Conservation (phyloP, 2,113 vertebrate species). For the Mixornis gularis region DNA sequence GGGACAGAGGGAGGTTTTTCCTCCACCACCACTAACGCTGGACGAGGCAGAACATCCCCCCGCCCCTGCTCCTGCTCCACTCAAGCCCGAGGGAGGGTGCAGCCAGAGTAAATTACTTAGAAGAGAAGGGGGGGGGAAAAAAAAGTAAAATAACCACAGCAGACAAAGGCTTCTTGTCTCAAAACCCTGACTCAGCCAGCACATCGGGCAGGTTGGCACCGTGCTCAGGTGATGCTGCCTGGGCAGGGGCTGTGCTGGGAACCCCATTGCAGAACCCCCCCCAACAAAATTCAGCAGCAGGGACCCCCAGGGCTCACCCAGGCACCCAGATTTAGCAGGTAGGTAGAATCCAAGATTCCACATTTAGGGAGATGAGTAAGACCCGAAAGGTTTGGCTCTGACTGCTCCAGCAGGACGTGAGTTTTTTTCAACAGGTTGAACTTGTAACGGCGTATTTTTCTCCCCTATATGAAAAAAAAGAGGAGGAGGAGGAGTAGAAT, state of each 20-base stretch:
- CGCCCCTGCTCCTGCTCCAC: neutral
- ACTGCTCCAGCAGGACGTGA: fast-evolving
- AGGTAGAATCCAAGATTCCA: neutral
- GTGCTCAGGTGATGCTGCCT: fast-evolving
- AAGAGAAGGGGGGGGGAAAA: neutral
- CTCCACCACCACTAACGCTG: neutral
- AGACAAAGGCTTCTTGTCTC: conserved; percentile 21
- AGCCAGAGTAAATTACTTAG: neutral
- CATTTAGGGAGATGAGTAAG: neutral
- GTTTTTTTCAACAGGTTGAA: conserved; percentile 13
- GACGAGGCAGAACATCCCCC: neutral
- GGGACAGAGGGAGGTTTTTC: conserved; percentile 69
- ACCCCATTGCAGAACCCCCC: neutral
- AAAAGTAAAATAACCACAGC: neutral
- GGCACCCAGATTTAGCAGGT: neutral
- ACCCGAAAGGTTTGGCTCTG: fast-evolving
- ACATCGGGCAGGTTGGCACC: neutral
- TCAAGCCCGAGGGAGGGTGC: fast-evolving
- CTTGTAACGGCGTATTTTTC: neutral
- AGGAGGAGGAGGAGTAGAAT: neutral
- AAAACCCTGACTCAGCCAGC: neutral
- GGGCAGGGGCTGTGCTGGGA: neutral
- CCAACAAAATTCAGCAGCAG: neutral
- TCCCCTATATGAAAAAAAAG: neutral
- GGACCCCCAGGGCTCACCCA: neutral